Base-by-base conservation (phyloP, 2,888 invertebrate species). In the Pseudococcus longispinus region DNA sequence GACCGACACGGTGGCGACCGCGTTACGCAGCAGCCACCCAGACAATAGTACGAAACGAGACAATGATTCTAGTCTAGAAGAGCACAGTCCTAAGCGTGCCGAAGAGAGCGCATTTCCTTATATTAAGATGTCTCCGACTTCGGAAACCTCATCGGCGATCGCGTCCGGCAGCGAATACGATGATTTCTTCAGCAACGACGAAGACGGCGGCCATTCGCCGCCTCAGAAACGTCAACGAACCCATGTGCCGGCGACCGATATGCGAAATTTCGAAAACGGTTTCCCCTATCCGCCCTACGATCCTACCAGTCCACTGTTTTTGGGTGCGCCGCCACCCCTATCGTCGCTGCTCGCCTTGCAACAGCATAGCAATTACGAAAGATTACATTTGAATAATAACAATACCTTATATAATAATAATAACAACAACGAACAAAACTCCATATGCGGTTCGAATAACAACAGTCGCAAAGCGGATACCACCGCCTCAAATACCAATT, bases 391-490 rank as follows among this genome's bases (percentile, higher is more conserved):
- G 84, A 37, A 88, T 87, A 90, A 88, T 89, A 89, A 88, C 89
- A 89, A 74, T 89, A 88, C 87, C 87, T 89, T 88, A 87, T 89
- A 87, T 89, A 90, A 88, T 88, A 89, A 88, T 88, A 90, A 89
- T 89, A 94, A 93, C 89, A 90, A 89, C 89, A 94, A 93, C 89
- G 94, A 93, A 90, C 90, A 92, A 29, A 91, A 91, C 89, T 92
- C 26, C 70, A 42, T 42, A 32, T 42, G 77, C 65, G 83, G 83
- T 23, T 83, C 83, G 44, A 82, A 87, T 91, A 89, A 93, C 93
- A 89, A 93, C 93, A 88, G 85, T 18, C 86, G 74, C 23, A 85
- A 80, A 42, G 60, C 87, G 85, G 88, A 70, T 42, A 74, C 37
- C 18, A 80, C 85, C 44, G 70, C 70, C 9, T 83, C 80, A 51